Evolutionary conservation across 2,797 vertebrate species (phyloP).

Genomic region (Anableps anableps): DNA sequence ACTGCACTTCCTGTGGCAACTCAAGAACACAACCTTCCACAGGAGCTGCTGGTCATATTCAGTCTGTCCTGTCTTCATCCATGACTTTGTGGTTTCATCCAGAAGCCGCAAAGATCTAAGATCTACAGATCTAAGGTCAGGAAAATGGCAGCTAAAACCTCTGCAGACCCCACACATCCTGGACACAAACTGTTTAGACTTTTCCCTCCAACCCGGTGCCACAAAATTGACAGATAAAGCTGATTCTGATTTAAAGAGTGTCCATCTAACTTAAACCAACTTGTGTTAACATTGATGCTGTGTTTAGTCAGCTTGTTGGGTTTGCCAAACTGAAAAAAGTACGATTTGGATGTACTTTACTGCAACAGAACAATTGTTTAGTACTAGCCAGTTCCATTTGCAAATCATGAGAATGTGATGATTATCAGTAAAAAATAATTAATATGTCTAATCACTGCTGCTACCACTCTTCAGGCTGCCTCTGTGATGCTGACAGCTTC

Average conservation of each 20-base stretch:
- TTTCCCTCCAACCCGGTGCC: not conserved
- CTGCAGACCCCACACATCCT: not conserved
- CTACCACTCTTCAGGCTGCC: constrained; percentile 29
- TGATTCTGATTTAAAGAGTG: not conserved
- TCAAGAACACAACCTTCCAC: not conserved
- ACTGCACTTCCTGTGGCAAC: not conserved
- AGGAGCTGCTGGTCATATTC: not conserved
- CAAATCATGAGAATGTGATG: not conserved
- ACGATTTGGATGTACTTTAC: not conserved
- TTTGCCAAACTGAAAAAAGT: not conserved
- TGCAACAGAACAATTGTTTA: not conserved
- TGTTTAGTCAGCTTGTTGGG: not conserved
- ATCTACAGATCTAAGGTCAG: not conserved
- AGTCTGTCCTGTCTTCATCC: not conserved
- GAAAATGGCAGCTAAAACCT: not conserved
- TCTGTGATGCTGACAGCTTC: constrained; percentile 45
- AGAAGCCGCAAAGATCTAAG: not conserved
- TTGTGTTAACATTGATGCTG: not conserved
- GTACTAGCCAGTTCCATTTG: not conserved
- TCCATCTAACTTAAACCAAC: not conserved
- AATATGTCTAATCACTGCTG: constrained; percentile 32
- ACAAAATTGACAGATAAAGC: not conserved
- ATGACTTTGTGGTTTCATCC: not conserved
- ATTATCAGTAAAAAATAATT: constrained; percentile 21
- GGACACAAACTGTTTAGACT: not conserved